Conservation (phyloP, 2,113 vertebrate species). For the Lanius ludovicianus region DNA sequence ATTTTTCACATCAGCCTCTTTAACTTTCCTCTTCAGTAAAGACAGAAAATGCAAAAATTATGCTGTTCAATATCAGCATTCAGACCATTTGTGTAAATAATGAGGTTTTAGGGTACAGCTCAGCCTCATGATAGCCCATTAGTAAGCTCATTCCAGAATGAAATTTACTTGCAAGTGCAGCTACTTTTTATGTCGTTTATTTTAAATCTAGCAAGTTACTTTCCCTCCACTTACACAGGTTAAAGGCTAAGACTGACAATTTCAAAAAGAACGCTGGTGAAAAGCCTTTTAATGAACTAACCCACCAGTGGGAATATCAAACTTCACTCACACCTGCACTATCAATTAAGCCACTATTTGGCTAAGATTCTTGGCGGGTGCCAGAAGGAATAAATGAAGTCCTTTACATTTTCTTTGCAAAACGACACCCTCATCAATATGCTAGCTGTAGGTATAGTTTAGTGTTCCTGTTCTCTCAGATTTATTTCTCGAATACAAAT, state of each 20-base stretch:
- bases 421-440: background rate
- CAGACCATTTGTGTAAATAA: slow-evolving; percentile 16
- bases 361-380: background rate
- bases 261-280: background rate
- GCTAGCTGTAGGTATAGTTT: background rate
- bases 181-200: background rate
- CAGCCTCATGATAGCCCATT: background rate
- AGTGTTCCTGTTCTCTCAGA: background rate
- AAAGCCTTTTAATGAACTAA: background rate
- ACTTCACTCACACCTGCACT: background rate
- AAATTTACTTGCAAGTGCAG: background rate
- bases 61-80: background rate
- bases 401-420: background rate
- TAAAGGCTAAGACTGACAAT: background rate
- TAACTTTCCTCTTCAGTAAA: background rate
- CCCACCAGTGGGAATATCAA: background rate
- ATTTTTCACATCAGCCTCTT: slow-evolving; percentile 41
- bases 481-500: background rate
- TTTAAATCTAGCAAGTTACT: background rate
- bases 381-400: background rate
- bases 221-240: background rate
- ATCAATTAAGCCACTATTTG: background rate
- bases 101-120: background rate
- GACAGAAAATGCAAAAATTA: slow-evolving; percentile 12
- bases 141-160: background rate